Evolutionary conservation across 2,113 vertebrate species (phyloP), one percentile per base, ranked within the genome.

Genomic region (Ageneiosus marmoratus): DNA sequence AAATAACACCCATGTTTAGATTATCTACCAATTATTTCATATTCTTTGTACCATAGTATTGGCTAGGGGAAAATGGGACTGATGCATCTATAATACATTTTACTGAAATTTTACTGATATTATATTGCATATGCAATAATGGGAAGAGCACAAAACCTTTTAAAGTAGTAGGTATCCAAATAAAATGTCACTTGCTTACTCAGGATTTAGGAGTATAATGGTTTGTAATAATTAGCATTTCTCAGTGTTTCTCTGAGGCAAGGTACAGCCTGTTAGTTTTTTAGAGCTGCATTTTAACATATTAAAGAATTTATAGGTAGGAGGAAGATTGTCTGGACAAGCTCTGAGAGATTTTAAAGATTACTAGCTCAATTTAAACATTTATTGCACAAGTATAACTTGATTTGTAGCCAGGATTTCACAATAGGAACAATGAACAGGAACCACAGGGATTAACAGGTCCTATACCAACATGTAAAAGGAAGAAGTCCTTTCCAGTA

Each of bases 321-420:
- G 82, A 22, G 81, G 41, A 11, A 24, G 48, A 34, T 32, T 41
- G 63, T 60, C 53, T 72, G 72, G 20, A 73, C 53, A 86, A 63
- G 82, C 67, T 55, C 60, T 46, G 63, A 51, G 51, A 22, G 4
- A 67, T 44, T 51, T 63, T 48, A 67, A 60, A 16, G 46, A 51
- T 37, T 24, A 27, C 72, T 34, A 16, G 10, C 10, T 32, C 6
- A 29, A 51, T 18, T 72, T 8, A 74, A 74, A n/a, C 27, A 9
- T 74, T 27, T 46, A 24, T 11, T 44, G 34, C 20, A 5, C 13
- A 22, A 69, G 41, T 69, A 7, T 11, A 5, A 27, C 27, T 6
- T 72, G 24, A 48, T 51, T 74, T 29, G 13, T 74, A 73, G 24
- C 37, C 46, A 74, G 20, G n/a, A 1, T 50, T 76, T 32, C 73